These are phyloP conservation scores for Solenopsis fugax DNA, from an alignment of 1,140 invertebrate genomes.

Conservation along the genomic window DNA sequence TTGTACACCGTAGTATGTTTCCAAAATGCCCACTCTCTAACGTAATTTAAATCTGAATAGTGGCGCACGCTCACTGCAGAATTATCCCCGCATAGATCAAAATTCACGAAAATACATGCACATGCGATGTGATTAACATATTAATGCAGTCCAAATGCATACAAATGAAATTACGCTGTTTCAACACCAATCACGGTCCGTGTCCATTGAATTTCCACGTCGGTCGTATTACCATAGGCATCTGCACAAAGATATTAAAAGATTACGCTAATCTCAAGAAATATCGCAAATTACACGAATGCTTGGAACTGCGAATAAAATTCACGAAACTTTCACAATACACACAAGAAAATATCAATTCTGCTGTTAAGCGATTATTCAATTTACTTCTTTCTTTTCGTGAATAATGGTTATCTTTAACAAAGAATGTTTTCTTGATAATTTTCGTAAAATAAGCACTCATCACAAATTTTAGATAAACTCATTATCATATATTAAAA, in stretches of 20 bases:
- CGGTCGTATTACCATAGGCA: not conserved
- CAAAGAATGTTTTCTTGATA: too few species aligned
- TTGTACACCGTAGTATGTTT: not conserved
- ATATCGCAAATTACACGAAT: not conserved
- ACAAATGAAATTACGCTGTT: slow-evolving; percentile 29
- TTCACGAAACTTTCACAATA: not conserved
- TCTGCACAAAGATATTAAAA: not conserved
- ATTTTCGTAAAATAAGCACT: too few species aligned
- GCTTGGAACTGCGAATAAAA: not conserved
- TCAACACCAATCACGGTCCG: slow-evolving; percentile 11
- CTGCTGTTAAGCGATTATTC: too few species aligned
- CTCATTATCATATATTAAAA: too few species aligned
- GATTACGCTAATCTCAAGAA: not conserved
- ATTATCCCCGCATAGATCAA: slow-evolving; percentile 13
- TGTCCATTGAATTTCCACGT: not conserved
- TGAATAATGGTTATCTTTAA: too few species aligned
- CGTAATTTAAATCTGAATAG: slow-evolving; percentile 21
- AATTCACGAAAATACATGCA: slow-evolving; percentile 8
- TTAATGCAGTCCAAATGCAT: slow-evolving; percentile 12
- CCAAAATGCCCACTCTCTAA: not conserved
- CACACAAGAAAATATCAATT: too few species aligned
- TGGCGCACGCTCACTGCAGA: not conserved
- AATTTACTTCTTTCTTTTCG: too few species aligned
- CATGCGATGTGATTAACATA: slow-evolving; percentile 28
- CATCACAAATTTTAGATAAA: too few species aligned